Evolutionary conservation across 2,888 invertebrate species (phyloP).

Genomic region (Microdon myrmicae): DNA sequence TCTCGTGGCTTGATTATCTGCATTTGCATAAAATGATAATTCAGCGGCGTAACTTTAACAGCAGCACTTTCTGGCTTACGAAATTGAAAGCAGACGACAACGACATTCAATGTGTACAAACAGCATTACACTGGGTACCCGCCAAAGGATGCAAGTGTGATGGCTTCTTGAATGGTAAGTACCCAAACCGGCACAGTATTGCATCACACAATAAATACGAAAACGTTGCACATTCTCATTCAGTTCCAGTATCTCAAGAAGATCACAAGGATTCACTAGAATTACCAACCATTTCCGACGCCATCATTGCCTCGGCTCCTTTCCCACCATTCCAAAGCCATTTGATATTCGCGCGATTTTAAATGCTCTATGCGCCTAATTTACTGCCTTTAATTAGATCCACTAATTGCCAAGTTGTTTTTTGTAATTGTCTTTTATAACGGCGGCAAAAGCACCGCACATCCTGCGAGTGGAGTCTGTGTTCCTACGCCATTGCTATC

Average conservation of each 20-base stretch:
- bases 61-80: constrained; percentile 30
- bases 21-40: constrained; percentile 57
- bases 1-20: constrained; percentile 56
- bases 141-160: constrained; percentile 32
- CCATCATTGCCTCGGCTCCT: background rate
- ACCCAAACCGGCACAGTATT: constrained; percentile 8
- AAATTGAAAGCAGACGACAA: constrained; percentile 25
- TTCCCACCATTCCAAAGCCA: constrained; percentile 1
- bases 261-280: constrained; percentile 20
- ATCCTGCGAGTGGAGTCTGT: constrained; percentile 35
- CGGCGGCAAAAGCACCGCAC: constrained; percentile 40
- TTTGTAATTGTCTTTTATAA: constrained; percentile 55
- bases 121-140: constrained; percentile 15
- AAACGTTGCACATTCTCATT: constrained; percentile 36
- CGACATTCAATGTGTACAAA: background rate
- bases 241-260: constrained; percentile 16
- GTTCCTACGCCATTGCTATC: constrained; percentile 12
- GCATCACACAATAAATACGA: constrained; percentile 34
- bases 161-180: constrained; percentile 8
- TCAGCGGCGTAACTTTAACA: constrained; percentile 51
- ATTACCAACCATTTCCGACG: constrained; percentile 1
- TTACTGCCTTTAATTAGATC: constrained; percentile 59
- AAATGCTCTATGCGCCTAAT: constrained; percentile 54
- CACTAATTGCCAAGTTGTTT: constrained; percentile 58
- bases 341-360: constrained; percentile 47